Evolutionary conservation across 2,888 invertebrate genomes (phyloP).

Genomic region (Brachylomia viminalis): DNA sequence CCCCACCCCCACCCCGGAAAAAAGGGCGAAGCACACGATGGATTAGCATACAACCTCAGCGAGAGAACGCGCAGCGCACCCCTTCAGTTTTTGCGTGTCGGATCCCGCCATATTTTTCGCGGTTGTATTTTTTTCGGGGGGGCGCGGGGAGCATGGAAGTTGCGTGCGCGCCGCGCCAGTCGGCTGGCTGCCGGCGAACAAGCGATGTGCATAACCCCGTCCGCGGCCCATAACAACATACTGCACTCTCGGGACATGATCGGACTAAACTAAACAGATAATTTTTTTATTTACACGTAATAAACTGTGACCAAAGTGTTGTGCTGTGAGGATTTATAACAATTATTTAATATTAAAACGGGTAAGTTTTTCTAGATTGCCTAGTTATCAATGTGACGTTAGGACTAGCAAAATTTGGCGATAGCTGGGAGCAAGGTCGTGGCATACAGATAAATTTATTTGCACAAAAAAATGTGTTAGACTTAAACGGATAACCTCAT

Average conservation of each 20-base stretch:
- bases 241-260: conserved; percentile 75
- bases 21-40: conserved; percentile 88
- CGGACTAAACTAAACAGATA: conserved; percentile 60
- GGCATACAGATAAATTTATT: conserved; percentile 88
- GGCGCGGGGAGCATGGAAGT: conserved; percentile 70
- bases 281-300: conserved; percentile 64
- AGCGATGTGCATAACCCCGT: conserved; percentile 81
- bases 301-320: conserved; percentile 73
- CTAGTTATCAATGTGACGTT: conserved; percentile 83
- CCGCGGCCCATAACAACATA: conserved; percentile 69
- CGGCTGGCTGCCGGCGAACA: conserved; percentile 86
- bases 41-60: conserved; percentile 90
- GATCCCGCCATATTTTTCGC: conserved; percentile 87
- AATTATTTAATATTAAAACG: conserved; percentile 66
- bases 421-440: conserved; percentile 90
- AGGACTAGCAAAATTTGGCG: conserved; percentile 87
- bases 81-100: conserved; percentile 88
- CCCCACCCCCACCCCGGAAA: conserved; percentile 86
- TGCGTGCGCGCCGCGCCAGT: conserved; percentile 88
- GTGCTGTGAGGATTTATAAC: conserved; percentile 73
- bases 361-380: conserved; percentile 73
- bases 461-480: conserved; percentile 89
- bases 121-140: conserved; percentile 82
- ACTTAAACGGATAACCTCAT: conserved; percentile 89
- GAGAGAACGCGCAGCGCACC: conserved; percentile 85